Conservation (phyloP, 1,140 invertebrate genomes). For the Pristionchus pacificus region DNA sequence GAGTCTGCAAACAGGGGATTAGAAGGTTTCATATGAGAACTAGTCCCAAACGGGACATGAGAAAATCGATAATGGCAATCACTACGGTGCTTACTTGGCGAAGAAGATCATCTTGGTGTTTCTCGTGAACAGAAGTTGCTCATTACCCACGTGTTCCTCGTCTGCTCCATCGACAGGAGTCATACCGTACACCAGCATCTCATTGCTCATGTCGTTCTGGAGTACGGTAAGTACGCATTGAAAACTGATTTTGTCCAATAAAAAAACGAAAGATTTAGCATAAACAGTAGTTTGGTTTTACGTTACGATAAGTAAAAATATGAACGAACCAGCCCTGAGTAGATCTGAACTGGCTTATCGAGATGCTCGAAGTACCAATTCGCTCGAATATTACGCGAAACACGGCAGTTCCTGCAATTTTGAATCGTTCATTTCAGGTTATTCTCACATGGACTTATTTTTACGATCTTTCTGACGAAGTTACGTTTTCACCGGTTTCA, state of each 20-base stretch:
- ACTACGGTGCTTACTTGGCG: too few relatives aligned
- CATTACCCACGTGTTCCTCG: slow-evolving; percentile 17
- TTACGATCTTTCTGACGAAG: neutral
- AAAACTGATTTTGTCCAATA: neutral
- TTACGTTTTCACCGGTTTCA: neutral
- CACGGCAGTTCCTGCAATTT: slow-evolving; percentile 60
- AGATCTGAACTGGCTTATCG: slow-evolving; percentile 63
- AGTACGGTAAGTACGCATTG: slow-evolving; percentile 3
- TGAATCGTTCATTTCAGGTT: neutral
- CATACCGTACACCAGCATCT: slow-evolving; percentile 35
- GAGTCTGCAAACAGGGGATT: slow-evolving; percentile 62
- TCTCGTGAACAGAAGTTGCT: slow-evolving; percentile 59
- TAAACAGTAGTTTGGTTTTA: neutral
- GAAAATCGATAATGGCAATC: too few relatives aligned
- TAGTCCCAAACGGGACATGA: too few relatives aligned
- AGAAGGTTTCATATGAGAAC: too few relatives aligned
- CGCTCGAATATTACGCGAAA: slow-evolving; percentile 72
- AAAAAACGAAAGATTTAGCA: neutral
- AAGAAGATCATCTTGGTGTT: slow-evolving; percentile 59
- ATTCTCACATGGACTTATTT: neutral
- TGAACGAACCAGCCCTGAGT: slow-evolving; percentile 12
- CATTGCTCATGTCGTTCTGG: slow-evolving; percentile 22
- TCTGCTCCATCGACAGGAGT: slow-evolving; percentile 16
- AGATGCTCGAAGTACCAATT: slow-evolving; percentile 73
- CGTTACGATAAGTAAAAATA: neutral